Evolutionary conservation across 2,113 vertebrate species (phyloP), one percentile per base, ranked within the genome.

Genomic region (Eurystomus gularis): DNA sequence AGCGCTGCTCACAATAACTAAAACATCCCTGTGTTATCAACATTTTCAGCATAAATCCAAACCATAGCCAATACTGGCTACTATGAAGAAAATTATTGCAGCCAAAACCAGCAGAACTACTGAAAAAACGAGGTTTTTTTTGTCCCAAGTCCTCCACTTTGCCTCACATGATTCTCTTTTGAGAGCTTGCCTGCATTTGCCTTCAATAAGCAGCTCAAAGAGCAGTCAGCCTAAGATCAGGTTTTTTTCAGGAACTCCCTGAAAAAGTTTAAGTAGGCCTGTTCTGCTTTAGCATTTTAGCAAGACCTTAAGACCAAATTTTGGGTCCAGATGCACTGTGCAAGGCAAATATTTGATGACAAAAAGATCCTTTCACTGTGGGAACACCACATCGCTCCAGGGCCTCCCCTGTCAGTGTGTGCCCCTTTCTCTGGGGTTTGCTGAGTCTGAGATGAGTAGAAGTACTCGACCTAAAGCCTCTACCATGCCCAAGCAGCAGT

Each of bases 301-400:
- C 29, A 86, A 80, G 9, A 52, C 19, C 28, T 69, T 2, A 12
- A 82, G 58, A 88, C 12, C 17, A 84, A 42, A 54, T 57, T 15
- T 33, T 86, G 17, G 35, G 25, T 66, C 26, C 31, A 44, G 49
- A 35, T 15, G 6, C 20, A 21, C 79, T 76, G 15, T 65, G 18
- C 24, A 65, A 69, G 64, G 42, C 4, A 42, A 51, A 25, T 5
- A 6, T 14, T 49, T 0, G 1, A 57, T 0, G 3, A n/a, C 78
- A 51, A 54, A 75, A 17, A 5, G n/a, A 17, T 57, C 16, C 17
- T 77, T 61, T 82, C 21, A 20, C 14, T 37, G 4, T 79, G 21
- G 6, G 39, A 85, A 39, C 13, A n/a, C 4, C 14, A 28, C 18
- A 12, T 10, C 44, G 26, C 26, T 65, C 69, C 48, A 42, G 37